Base-by-base conservation (phyloP, 2,888 invertebrate species). In the Omphaloscelis lunosa region DNA sequence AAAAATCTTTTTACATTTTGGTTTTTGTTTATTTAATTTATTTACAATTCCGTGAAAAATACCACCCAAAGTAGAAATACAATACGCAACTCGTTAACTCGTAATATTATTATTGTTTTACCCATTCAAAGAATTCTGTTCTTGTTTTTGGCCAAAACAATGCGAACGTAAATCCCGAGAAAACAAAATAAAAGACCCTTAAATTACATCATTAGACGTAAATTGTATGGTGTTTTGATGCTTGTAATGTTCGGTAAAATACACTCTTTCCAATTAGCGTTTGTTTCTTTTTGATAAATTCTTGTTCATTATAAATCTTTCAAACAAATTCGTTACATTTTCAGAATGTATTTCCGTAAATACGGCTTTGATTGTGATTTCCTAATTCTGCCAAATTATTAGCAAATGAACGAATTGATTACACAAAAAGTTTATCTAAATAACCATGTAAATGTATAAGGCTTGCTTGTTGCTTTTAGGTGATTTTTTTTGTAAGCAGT, bases 271-370 rank as follows among this genome's bases (percentile, higher is more conserved):
- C 72, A 85, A 85, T 82, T 76, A 79, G 41, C 59, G 75, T 73
- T 77, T 77, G 75, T 83, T 83, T 85, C 75, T 76, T 80, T 81
- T 61, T 63, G 45, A 61, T 67, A 82, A 65, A 85, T 77, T 80
- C 34, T 79, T 63, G 34, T 74, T 84, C 74, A 78, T 72, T 84
- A 61, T 51, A 72, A 84, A 51, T 70, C 58, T 84, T 72, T 78
- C 27, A 41, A 71, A 69, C 58, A n/a, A 70, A 72, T 80, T 77
- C 56, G 23, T 58, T 58, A 79, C 56, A 72, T 75, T 73, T 56
- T 27, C 34, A 23, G 3, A 71, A 74, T 74, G 68, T 59, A 74
- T 62, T 67, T 65, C 12, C 11, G 20, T 53, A 77, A 72, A 69
- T 75, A 69, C 53, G 41, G 23, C 9, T 41, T 56, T 73, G 69